phyloP scores from a whole-genome alignment of 1,140 invertebrate genomes.

The Mya arenaria region DNA sequence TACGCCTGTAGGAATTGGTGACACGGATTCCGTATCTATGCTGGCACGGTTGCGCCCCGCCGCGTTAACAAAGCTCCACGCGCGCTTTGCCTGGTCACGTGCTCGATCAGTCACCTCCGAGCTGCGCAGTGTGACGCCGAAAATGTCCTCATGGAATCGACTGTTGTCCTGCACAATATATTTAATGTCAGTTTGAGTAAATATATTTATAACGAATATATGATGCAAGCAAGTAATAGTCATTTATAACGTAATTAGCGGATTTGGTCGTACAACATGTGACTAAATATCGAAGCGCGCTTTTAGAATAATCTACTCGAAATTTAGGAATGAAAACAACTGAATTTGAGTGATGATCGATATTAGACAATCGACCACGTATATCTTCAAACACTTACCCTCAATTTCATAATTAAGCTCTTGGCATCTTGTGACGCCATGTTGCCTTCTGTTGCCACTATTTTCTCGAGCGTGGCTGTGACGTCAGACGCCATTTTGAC shows the following conservation, averaged over 20 bases:
- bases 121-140: constrained; percentile 85
- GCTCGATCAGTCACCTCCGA: constrained; percentile 63
- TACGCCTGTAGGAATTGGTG: constrained; percentile 63
- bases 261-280: too few relatives aligned
- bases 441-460: constrained; percentile 87
- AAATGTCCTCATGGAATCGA: constrained; percentile 98
- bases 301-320: too few relatives aligned
- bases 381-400: constrained; percentile 90
- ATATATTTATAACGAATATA: too few relatives aligned
- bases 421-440: constrained; percentile 92
- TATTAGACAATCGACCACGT: too few relatives aligned
- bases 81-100: constrained; percentile 60
- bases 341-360: too few relatives aligned
- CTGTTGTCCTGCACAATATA: constrained; percentile 93
- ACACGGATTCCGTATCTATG: constrained; percentile 60
- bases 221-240: too few relatives aligned
- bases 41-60: constrained; percentile 53
- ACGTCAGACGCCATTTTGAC: constrained; percentile 83
- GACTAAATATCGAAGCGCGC: too few relatives aligned
- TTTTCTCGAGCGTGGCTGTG: constrained; percentile 77
- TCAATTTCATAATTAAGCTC: constrained; percentile 91
- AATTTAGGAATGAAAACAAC: too few relatives aligned
- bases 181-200: too few relatives aligned
- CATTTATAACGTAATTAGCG: too few relatives aligned
- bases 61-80: constrained; percentile 69